These are phyloP conservation scores for Pongo pygmaeus DNA, from an alignment of 2,113 vertebrate species.

Conservation along the genomic window DNA sequence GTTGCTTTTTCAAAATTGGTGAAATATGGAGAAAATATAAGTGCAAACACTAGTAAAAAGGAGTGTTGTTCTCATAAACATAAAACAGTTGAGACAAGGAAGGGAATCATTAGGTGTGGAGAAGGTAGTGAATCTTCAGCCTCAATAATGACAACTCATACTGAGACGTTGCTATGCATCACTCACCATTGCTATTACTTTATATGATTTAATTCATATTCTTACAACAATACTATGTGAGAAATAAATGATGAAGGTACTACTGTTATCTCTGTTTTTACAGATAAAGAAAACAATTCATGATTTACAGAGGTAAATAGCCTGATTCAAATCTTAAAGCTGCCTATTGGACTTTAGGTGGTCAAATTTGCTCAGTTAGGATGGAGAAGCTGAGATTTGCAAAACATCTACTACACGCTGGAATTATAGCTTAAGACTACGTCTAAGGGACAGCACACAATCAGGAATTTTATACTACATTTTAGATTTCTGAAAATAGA, in stretches of 20 bases:
- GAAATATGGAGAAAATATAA: background rate
- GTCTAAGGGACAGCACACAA: background rate
- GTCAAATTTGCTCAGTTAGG: background rate
- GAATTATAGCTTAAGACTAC: background rate
- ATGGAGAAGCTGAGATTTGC: background rate
- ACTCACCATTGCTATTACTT: background rate
- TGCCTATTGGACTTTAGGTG: background rate
- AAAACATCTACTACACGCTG: background rate
- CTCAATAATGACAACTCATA: background rate
- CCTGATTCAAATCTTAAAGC: background rate
- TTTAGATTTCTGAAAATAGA: constrained; percentile 32
- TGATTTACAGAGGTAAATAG: background rate
- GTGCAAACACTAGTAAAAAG: background rate
- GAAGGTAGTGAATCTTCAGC: background rate
- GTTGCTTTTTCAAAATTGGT: background rate
- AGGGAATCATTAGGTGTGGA: background rate
- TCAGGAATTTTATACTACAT: background rate
- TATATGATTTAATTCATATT: background rate
- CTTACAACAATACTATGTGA: background rate
- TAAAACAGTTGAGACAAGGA: background rate
- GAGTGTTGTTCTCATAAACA: background rate
- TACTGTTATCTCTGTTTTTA: background rate
- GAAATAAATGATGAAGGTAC: background rate
- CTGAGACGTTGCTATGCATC: background rate
- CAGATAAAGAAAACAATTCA: background rate